Evolutionary conservation across 2,113 vertebrate genomes (phyloP).

Genomic region (Atrichornis clamosus): DNA sequence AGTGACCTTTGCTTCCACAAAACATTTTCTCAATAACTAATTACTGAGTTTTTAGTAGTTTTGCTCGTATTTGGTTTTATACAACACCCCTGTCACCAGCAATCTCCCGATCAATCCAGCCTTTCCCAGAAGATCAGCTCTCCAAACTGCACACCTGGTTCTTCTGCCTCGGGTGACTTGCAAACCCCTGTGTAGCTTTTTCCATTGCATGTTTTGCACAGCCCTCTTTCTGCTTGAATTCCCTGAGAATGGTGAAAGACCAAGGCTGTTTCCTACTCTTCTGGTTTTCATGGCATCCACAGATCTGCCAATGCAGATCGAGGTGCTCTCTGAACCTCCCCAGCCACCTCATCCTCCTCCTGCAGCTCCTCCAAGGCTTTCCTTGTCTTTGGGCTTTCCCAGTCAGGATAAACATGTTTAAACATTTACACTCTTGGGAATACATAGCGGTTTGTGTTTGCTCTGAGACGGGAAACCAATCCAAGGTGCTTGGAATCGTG

Average conservation of each 20-base stretch:
- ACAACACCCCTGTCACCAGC: too few species aligned
- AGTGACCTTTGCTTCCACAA: not conserved
- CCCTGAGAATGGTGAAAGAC: not conserved
- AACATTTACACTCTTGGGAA: not conserved
- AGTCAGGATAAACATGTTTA: not conserved
- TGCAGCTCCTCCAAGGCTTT: not conserved
- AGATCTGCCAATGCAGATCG: not conserved
- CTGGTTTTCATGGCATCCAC: not conserved
- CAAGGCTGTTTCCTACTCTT: not conserved
- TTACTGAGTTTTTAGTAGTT: not conserved
- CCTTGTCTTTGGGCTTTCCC: not conserved
- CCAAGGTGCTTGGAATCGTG: not conserved
- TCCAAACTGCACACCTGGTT: not conserved
- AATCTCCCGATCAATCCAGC: not conserved
- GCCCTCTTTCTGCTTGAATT: not conserved
- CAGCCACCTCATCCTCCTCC: rapidly evolving
- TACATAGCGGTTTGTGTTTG: not conserved
- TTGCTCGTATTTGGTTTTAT: not conserved
- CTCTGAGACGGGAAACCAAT: not conserved
- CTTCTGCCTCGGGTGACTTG: not conserved
- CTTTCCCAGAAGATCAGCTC: not conserved
- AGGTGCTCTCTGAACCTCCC: not conserved
- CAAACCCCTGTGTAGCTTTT: not conserved
- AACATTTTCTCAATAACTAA: rapidly evolving
- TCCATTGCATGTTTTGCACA: not conserved